Evolutionary conservation across 2,797 vertebrate genomes (phyloP), one percentile per base, ranked within the genome.

Genomic region (Gobio occitaniae): DNA sequence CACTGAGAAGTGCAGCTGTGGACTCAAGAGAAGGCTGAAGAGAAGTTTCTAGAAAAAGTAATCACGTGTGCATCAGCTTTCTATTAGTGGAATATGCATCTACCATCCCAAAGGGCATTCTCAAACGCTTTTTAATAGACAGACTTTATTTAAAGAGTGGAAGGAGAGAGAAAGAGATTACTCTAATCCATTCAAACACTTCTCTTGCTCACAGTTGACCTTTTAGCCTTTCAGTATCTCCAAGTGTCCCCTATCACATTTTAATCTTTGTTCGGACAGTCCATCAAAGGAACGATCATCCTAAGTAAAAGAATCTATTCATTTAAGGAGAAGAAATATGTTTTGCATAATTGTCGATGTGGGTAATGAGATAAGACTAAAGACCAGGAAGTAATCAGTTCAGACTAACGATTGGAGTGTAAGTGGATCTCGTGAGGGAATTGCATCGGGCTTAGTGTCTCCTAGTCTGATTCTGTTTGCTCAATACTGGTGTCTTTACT

Each of bases 41-140:
- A 83, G 59, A 66, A 54, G 76, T 63, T 68, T 19, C 54, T 85
- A 89, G 63, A 89, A 89, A 88, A 90, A 89, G 87, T 72, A 50
- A 89, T 85, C 38, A 76, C 80, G 78, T 86, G 63, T 87, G 83
- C 87, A 81, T 90, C 83, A 80, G 68, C 63, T 86, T 87, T 83
- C 89, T 88, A 88, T 89, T 88, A 89, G 56, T 80, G 83, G 81
- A 88, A 87, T 77, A 25, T 84, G 50, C 74, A 79, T 78, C 78
- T 82, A 71, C 75, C 38, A 44, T 84, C 74, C 88, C 86, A 44
- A 29, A 66, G 86, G 83, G 68, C 21, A 76, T 83, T 86, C 84
- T 84, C 83, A 80, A 71, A 77, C 8, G 19, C 71, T 78, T 70
- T 77, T 75, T 63, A 66, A 84, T 80, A 52, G 69, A 61, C 78